A percentile compares a stretch with the other conserved stretches of the same genome.
Conservation (phyloP, 2,113 vertebrate genomes). For the Oryzias curvinotus region DNA sequence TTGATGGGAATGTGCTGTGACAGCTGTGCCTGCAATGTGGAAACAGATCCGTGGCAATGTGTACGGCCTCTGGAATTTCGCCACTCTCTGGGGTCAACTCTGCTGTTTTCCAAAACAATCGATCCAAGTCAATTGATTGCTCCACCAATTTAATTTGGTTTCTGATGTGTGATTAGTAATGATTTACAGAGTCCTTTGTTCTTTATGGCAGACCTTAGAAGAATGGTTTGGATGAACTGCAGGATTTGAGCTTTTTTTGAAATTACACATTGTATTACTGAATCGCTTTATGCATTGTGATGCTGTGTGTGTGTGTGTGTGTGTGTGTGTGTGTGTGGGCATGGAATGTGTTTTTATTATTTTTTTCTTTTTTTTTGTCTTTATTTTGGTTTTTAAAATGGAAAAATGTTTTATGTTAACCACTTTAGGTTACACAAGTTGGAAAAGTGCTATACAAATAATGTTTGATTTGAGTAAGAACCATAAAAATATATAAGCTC, state of each 20-base stretch:
- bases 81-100: conserved; percentile 65
- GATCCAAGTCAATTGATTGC: conserved; percentile 69
- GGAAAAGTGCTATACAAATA: too few relatives aligned
- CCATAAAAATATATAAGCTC: too few relatives aligned
- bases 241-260: conserved; percentile 32
- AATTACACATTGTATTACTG: conserved; percentile 43
- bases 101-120: conserved; percentile 69
- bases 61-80: conserved; percentile 65
- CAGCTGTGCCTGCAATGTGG: conserved; percentile 67
- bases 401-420: too few relatives aligned
- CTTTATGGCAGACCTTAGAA: conserved; percentile 36
- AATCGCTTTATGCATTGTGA: conserved; percentile 42
- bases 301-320: too few relatives aligned
- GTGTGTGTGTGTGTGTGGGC: too few relatives aligned
- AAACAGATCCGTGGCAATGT: conserved; percentile 63
- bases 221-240: conserved; percentile 43
- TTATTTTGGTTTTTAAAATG: too few relatives aligned
- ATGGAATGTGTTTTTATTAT: too few relatives aligned
- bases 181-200: conserved; percentile 69
- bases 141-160: conserved; percentile 62
- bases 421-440: too few relatives aligned
- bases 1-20: conserved; percentile 68
- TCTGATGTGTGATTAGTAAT: conserved; percentile 69
- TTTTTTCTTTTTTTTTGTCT: too few relatives aligned
- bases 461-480: too few relatives aligned